Evolutionary conservation across 2,113 vertebrate genomes (phyloP), one percentile per base, ranked within the genome.

Genomic region (Pagrus major): DNA sequence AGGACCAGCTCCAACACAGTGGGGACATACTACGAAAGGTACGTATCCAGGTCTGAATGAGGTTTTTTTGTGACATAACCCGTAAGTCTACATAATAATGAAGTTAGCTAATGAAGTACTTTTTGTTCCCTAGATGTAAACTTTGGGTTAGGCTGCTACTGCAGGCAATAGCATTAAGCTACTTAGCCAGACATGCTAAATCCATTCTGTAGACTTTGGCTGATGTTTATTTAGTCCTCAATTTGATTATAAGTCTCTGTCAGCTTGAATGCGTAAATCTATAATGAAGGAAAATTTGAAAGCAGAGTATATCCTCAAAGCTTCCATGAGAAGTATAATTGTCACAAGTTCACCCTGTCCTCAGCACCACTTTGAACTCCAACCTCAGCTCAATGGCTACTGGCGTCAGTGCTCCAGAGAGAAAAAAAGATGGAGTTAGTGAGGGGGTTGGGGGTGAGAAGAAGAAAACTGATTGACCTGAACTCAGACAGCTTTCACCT

Each of bases 391-490:
- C 73, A 33, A 63, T 49, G 66, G 37, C 6, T 33, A 81, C 47
- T 9, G 5, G 46, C 65, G 63, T 33, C 55, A 41, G 29, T 27
- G 27, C 35, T 66, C 66, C 81, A 55, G 29, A 61, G 63, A 76
- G 66, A 37, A 15, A 63, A 14, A 68, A 65, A 66, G 51, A 68
- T 42, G n/a, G 37, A 80, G 70, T 71, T 35, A 42, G 63, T 42
- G 67, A 77, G 44, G 9, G 46, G 88, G 68, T 35, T 23, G 63
- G 39, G 64, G 56, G 29, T 73, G 37, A 77, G 72, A 64, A 69
- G 55, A 70, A 75, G 74, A 85, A 78, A 87, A 81, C 76, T 74
- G 81, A 84, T 16, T 72, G 76, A 85, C 80, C 81, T 71, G 64
- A 76, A 85, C 65, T 20, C 21, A 67, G 81, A 83, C 85, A 85